Evolutionary conservation across 2,888 invertebrate genomes (phyloP).

Genomic region (Stegophylla sp.): DNA sequence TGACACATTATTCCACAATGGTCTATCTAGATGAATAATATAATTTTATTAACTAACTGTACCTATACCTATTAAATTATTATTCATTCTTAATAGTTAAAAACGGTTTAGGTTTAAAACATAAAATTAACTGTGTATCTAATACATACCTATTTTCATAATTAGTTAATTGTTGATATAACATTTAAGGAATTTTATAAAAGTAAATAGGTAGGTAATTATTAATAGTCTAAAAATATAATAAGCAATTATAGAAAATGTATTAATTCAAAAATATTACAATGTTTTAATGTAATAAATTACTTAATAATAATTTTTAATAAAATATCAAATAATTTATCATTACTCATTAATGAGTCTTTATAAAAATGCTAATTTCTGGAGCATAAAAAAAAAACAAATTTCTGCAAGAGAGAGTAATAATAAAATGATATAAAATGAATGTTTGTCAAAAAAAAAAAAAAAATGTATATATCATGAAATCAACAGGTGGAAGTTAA

Average conservation of each 20-base stretch:
- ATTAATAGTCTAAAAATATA: too few relatives aligned
- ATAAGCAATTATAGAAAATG: too few relatives aligned
- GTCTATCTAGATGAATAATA: not conserved
- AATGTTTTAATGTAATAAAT: not conserved
- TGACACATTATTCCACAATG: not conserved
- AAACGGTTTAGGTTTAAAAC: too few relatives aligned
- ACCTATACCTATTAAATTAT: not conserved
- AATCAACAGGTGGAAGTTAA: constrained; percentile 52
- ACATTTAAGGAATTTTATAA: too few relatives aligned
- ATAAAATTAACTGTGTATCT: too few relatives aligned
- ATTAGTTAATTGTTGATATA: too few relatives aligned
- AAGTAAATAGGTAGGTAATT: too few relatives aligned
- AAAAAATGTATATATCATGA: constrained; percentile 25
- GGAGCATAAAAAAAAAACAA: not conserved
- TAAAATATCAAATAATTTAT: constrained; percentile 11
- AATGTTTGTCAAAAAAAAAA: not conserved
- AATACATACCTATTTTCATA: too few relatives aligned
- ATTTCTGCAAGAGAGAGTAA: constrained; percentile 18
- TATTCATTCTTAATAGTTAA: not conserved
- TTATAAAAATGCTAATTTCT: not conserved
- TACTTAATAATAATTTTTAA: constrained; percentile 6
- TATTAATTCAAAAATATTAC: too few relatives aligned
- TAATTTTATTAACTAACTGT: not conserved
- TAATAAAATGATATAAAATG: constrained; percentile 15
- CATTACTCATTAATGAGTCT: not conserved